Evolutionary conservation across 1,140 invertebrate species (phyloP).

Genomic region (Papilio helenus): DNA sequence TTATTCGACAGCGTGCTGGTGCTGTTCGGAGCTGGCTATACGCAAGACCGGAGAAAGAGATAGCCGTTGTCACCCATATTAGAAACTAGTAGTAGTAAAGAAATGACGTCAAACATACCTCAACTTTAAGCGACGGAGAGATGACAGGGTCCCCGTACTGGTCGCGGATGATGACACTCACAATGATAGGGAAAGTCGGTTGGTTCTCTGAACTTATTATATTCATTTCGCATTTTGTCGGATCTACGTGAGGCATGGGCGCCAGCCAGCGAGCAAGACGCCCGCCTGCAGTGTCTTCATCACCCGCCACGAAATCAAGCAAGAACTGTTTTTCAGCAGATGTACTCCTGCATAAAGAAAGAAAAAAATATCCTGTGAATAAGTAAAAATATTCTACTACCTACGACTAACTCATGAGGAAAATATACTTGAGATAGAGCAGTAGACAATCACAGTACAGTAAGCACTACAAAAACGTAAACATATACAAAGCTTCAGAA

Average conservation of each 20-base stretch:
- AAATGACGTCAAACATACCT: constrained; percentile 81
- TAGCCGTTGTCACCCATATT: no score
- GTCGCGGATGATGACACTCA: constrained; percentile 94
- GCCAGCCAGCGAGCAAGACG: constrained; percentile 97
- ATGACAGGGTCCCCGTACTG: constrained; percentile 95
- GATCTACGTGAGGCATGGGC: constrained; percentile 95
- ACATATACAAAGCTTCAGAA: no score
- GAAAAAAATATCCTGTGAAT: neutral
- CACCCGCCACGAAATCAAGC: constrained; percentile 94
- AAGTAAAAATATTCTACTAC: neutral
- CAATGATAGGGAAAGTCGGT: constrained; percentile 91
- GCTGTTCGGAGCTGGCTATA: no score
- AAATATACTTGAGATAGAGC: no score
- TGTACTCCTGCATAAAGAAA: constrained; percentile 57
- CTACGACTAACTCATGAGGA: no score
- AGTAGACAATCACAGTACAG: no score
- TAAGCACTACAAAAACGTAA: no score
- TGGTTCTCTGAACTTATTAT: constrained; percentile 90
- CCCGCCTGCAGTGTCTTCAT: constrained; percentile 94
- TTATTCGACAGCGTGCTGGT: no score
- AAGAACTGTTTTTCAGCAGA: constrained; percentile 97
- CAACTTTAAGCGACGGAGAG: constrained; percentile 93
- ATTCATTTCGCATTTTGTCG: constrained; percentile 92
- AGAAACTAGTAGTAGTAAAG: no score
- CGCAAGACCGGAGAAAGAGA: no score